Evolutionary conservation across 2,888 invertebrate genomes (phyloP).

Genomic region (Siphlonurus alternatus): DNA sequence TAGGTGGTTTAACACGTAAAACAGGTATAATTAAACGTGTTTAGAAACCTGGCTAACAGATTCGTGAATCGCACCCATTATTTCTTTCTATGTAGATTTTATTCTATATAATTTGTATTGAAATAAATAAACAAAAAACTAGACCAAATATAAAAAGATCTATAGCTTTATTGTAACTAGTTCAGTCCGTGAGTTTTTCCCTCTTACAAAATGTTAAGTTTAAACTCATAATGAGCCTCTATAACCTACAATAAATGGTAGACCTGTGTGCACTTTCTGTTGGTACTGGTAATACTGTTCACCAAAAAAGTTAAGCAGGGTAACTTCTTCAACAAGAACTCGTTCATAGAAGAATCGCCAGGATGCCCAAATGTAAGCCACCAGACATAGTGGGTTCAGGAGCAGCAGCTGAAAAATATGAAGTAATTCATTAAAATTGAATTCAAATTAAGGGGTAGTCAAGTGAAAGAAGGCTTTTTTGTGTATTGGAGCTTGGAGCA

Average conservation of each 20-base stretch:
- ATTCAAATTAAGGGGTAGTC: too few relatives aligned
- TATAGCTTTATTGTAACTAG: too few relatives aligned
- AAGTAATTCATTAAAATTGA: constrained; percentile 4
- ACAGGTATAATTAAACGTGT: too few relatives aligned
- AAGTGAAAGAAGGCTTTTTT: too few relatives aligned
- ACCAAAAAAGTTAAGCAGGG: constrained; percentile 82
- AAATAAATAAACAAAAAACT: too few relatives aligned
- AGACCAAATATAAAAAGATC: too few relatives aligned
- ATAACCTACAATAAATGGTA: constrained; percentile 77
- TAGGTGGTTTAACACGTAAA: too few relatives aligned
- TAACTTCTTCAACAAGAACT: constrained; percentile 75
- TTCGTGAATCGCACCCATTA: too few relatives aligned
- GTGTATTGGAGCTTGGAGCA: too few relatives aligned
- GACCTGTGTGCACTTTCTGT: constrained; percentile 59
- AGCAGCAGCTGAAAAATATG: constrained; percentile 49
- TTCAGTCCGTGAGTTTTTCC: background rate
- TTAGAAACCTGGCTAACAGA: too few relatives aligned
- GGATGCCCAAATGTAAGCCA: constrained; percentile 63
- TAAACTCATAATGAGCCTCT: constrained; percentile 15
- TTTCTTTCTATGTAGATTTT: too few relatives aligned
- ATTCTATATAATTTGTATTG: too few relatives aligned
- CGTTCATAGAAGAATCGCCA: constrained; percentile 87
- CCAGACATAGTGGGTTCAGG: constrained; percentile 73
- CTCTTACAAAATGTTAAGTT: background rate
- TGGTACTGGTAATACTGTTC: constrained; percentile 76